Conservation (phyloP, 1,140 invertebrate genomes). For the Wiebesia pumilae region DNA sequence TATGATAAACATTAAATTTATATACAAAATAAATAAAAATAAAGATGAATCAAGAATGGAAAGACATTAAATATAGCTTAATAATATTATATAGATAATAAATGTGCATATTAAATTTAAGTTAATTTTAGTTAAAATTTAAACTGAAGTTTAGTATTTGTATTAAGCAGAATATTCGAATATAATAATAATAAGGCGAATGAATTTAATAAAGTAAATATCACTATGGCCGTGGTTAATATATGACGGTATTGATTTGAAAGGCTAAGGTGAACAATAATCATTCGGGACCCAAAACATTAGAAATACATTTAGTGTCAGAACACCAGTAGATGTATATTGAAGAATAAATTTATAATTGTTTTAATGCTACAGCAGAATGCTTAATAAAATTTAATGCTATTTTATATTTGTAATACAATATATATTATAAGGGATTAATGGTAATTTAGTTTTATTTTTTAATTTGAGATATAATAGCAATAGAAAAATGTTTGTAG, state of each 20-base stretch:
- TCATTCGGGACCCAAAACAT: slow-evolving; percentile 59
- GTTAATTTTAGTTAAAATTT: too few relatives aligned
- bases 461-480: too few relatives aligned
- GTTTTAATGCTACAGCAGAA: background rate
- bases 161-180: too few relatives aligned
- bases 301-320: slow-evolving; percentile 51
- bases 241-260: background rate
- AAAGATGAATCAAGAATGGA: slow-evolving; percentile 41
- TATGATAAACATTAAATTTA: slow-evolving; percentile 11
- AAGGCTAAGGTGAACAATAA: slow-evolving; percentile 52
- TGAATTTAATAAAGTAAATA: background rate
- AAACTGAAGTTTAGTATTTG: too few relatives aligned
- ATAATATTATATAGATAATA: slow-evolving; percentile 48
- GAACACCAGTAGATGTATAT: slow-evolving; percentile 50
- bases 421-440: too few relatives aligned
- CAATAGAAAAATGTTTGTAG: too few relatives aligned
- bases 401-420: too few relatives aligned
- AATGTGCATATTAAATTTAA: slow-evolving; percentile 14
- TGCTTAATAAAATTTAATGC: background rate
- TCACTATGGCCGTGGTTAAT: slow-evolving; percentile 19
- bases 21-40: slow-evolving; percentile 33
- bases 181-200: background rate
- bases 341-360: background rate
- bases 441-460: too few relatives aligned
- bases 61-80: slow-evolving; percentile 45